Percentiles rank a stretch among this genome's conserved stretches.
phyloP scores from a whole-genome alignment of 2,113 vertebrate species.

The Nerophis lumbriciformis region DNA sequence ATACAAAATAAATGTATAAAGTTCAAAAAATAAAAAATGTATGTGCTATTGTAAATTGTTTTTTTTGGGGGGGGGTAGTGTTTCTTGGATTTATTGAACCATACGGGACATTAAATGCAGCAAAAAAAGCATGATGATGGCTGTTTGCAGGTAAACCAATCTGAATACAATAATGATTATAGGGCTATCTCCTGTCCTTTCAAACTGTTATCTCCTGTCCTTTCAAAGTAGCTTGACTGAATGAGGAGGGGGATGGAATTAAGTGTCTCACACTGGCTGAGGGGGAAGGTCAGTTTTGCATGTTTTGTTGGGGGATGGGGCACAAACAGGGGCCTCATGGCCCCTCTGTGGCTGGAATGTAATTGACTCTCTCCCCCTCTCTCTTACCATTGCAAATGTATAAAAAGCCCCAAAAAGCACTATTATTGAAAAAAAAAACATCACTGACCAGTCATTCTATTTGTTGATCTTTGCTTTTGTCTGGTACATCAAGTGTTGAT shows the following conservation, averaged over 20 bases:
- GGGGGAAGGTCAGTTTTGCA: conserved; percentile 60
- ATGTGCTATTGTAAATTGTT: background rate
- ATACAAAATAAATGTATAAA: background rate
- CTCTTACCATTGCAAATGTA: conserved; percentile 2
- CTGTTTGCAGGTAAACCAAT: conserved; percentile 71
- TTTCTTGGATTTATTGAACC: background rate
- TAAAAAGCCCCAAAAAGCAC: conserved; percentile 22
- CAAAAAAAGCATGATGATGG: conserved; percentile 38
- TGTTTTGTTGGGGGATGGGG: conserved; percentile 73
- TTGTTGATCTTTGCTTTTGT: background rate
- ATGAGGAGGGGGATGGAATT: conserved; percentile 53
- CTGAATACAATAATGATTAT: conserved; percentile 69
- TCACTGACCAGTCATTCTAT: background rate
- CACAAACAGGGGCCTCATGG: conserved; percentile 68
- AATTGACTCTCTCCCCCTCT: conserved; percentile 40
- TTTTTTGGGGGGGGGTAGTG: background rate
- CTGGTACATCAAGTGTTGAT: background rate
- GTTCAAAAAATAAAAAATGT: background rate
- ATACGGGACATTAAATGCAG: conserved; percentile 5
- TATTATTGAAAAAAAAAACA: background rate
- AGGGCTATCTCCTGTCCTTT: conserved; percentile 73
- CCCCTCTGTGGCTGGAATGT: conserved; percentile 66
- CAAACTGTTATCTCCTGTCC: conserved; percentile 73
- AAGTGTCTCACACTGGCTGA: conserved; percentile 63
- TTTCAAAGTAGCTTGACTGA: conserved; percentile 62